Conservation (phyloP, 2,888 invertebrate species). For the Deroplatys truncata region DNA sequence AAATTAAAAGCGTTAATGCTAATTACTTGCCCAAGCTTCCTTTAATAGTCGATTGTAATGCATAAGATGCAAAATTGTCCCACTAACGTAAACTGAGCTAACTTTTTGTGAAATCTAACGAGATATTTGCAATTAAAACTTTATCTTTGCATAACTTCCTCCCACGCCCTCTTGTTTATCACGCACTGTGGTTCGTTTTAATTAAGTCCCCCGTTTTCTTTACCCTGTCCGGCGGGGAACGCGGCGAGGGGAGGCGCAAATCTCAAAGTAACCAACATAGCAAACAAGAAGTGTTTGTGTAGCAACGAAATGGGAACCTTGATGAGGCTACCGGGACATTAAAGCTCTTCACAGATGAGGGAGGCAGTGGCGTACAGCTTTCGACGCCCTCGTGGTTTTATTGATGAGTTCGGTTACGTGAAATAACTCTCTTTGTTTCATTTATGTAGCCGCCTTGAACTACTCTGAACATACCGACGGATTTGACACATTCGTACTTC, state of each 20-base stretch:
- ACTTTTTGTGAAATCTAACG: not conserved
- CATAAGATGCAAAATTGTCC: slow-evolving; percentile 23
- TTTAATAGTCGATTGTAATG: slow-evolving; percentile 33
- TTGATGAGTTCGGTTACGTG: too few species aligned
- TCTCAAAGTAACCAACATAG: not conserved
- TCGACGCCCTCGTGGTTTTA: not conserved
- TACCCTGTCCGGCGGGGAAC: not conserved
- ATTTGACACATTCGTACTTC: too few species aligned
- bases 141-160: not conserved
- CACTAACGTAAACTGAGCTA: not conserved
- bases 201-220: not conserved
- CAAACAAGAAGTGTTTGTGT: not conserved
- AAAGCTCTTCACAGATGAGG: not conserved
- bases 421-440: too few species aligned
- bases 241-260: not conserved
- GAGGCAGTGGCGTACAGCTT: not conserved
- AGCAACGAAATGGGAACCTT: not conserved
- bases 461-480: too few species aligned
- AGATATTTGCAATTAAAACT: not conserved
- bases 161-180: not conserved
- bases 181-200: not conserved
- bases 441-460: too few species aligned
- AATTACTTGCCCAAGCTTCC: too few species aligned
- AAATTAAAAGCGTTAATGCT: too few species aligned
- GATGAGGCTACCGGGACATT: not conserved